These are phyloP conservation scores for Pseudopodoces humilis DNA, from an alignment of 2,113 vertebrate genomes.

Conservation along the genomic window DNA sequence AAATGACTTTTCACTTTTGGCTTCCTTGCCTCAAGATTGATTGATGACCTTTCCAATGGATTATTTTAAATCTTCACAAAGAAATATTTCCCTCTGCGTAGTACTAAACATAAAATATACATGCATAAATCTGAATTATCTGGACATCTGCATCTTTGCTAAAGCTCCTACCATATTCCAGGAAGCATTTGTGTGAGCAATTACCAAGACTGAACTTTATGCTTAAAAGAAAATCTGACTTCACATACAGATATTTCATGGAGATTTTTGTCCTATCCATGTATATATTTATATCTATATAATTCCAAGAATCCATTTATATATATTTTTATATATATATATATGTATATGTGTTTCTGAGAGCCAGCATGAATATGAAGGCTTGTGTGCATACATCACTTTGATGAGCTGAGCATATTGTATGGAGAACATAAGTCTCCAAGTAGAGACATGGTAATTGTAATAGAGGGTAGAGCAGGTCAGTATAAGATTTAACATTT, in stretches of 20 bases:
- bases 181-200: background rate
- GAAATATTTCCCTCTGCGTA: background rate
- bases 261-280: background rate
- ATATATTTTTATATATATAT: background rate
- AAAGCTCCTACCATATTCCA: background rate
- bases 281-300: background rate
- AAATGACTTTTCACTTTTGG: background rate
- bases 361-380: background rate
- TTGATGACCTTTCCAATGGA: background rate
- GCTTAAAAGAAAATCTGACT: background rate
- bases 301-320: background rate
- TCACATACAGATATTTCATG: background rate
- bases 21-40: background rate
- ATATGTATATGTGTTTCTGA: background rate
- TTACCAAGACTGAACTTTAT: background rate
- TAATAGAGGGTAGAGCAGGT: background rate
- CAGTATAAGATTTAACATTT: background rate
- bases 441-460: background rate
- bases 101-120: background rate
- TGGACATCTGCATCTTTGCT: background rate
- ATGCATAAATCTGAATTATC: background rate
- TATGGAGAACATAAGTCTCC: background rate
- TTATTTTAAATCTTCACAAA: background rate
- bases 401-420: background rate
- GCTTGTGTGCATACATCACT: background rate